Conservation (phyloP, 2,113 vertebrate species). For the Catharus bicknelli region DNA sequence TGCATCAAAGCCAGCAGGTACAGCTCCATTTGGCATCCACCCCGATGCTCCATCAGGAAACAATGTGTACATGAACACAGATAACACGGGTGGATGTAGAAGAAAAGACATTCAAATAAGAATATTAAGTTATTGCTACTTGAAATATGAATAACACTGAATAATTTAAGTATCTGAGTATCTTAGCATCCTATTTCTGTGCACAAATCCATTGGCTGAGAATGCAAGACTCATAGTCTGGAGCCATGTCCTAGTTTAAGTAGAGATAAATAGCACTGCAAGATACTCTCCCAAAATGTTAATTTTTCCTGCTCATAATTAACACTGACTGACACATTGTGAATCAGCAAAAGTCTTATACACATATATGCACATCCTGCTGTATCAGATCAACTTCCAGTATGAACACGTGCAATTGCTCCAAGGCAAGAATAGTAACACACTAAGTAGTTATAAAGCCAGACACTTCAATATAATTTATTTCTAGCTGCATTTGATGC, state of each 20-base stretch:
- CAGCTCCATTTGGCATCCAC: neutral
- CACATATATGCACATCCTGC: neutral
- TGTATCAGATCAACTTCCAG: neutral
- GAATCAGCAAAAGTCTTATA: neutral
- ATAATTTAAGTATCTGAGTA: neutral
- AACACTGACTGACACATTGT: neutral
- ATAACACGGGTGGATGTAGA: neutral
- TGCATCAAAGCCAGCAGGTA: neutral
- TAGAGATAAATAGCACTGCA: neutral
- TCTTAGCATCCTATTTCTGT: neutral
- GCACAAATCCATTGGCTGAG: neutral
- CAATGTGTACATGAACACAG: neutral
- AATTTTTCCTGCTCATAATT: neutral
- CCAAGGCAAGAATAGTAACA: neutral
- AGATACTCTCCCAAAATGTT: neutral
- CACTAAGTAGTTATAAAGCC: neutral
- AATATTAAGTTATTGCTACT: neutral
- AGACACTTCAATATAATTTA: neutral
- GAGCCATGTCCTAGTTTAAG: neutral
- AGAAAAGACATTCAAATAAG: neutral
- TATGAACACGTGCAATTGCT: neutral
- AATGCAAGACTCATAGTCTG: neutral
- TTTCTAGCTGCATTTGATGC: conserved; percentile 1
- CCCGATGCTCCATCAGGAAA: neutral
- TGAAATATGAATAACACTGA: neutral